Percentiles rank a stretch among this genome's conserved stretches.
These are phyloP conservation scores for Nephrotoma guestfalica DNA, from an alignment of 2,888 invertebrate species.

Conservation along the genomic window DNA sequence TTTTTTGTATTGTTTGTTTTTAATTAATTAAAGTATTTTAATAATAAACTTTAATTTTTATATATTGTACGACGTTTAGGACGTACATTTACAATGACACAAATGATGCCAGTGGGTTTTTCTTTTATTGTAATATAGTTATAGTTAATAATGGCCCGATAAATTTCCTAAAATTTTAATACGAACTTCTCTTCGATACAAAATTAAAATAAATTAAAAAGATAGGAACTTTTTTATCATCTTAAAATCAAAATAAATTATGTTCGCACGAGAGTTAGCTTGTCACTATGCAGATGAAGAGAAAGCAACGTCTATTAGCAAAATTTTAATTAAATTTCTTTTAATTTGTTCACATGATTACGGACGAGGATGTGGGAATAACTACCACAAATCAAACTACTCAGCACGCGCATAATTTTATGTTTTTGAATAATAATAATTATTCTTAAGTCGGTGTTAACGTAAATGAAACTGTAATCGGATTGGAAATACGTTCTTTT, in stretches of 20 bases:
- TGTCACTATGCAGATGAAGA: neutral
- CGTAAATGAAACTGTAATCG: conserved; percentile 81
- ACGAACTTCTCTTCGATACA: neutral
- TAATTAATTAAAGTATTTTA: neutral
- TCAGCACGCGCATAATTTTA: neutral
- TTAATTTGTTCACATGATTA: no score
- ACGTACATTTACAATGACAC: neutral
- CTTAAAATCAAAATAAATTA: neutral
- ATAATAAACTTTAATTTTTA: neutral
- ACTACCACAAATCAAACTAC: neutral
- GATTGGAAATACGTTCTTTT: conserved; percentile 68
- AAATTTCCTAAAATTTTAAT: neutral
- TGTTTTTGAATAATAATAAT: neutral
- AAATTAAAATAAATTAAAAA: neutral
- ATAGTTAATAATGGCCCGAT: neutral
- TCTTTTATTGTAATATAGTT: neutral
- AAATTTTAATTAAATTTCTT: no score
- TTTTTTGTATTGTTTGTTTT: neutral
- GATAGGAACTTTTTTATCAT: conserved; percentile 3
- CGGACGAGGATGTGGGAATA: neutral
- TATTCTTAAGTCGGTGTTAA: conserved; percentile 71
- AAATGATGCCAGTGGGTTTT: neutral
- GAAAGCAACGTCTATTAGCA: no score
- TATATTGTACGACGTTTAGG: neutral
- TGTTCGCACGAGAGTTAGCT: neutral